phyloP scores from a whole-genome alignment of 2,113 vertebrate species.

The Tretioscincus oriximinensis region DNA sequence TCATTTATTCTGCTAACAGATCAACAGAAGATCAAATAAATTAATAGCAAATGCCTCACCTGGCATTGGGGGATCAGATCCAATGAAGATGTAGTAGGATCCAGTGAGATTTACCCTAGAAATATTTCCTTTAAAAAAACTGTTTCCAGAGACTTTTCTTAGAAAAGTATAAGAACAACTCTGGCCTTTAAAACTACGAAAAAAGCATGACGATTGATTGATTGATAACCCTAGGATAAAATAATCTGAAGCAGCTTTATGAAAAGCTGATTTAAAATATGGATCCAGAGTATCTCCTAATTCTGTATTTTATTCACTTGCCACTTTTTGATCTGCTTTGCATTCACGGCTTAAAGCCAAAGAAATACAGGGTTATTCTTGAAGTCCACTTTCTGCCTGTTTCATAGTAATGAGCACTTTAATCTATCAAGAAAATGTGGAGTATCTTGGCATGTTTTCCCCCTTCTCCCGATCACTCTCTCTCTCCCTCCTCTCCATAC shows the following conservation, averaged over 20 bases:
- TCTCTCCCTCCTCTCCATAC: constrained; percentile 44
- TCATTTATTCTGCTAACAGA: too few species aligned
- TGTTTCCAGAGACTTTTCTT: not conserved
- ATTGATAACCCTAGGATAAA: too few species aligned
- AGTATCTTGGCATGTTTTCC: constrained; percentile 54
- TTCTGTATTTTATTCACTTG: rapidly evolving
- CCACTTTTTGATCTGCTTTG: not conserved
- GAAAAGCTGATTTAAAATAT: not conserved
- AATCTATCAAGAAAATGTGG: constrained; percentile 67
- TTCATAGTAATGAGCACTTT: constrained; percentile 64
- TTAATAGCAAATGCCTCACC: too few species aligned
- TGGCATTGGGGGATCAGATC: not conserved
- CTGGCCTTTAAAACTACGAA: too few species aligned
- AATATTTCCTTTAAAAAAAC: not conserved
- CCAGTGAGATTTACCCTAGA: too few species aligned
- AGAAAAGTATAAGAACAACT: not conserved
- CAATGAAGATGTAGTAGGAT: not conserved
- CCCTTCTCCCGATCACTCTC: constrained; percentile 50
- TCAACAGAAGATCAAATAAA: too few species aligned
- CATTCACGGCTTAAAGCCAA: constrained; percentile 47
- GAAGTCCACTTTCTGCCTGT: constrained; percentile 41
- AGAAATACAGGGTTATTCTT: constrained; percentile 50
- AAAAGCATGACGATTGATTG: not conserved
- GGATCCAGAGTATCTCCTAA: constrained; percentile 11
- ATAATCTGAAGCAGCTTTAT: not conserved